Base-by-base conservation (phyloP, 2,113 vertebrate genomes). In the Scartelaos histophorus region DNA sequence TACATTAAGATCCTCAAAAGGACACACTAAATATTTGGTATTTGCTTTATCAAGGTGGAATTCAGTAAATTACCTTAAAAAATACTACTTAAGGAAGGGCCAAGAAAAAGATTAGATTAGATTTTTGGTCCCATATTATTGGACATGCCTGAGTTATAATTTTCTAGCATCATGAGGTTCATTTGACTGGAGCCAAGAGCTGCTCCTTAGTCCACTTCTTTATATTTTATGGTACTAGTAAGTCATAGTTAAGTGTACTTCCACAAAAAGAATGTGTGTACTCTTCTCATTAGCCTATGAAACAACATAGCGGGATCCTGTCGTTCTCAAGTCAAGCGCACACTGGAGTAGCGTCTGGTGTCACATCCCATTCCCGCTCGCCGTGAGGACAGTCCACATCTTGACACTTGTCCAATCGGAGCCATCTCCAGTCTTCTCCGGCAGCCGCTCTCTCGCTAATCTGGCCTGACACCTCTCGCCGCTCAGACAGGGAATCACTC, bases 351-450 rank as follows among this genome's bases (percentile, higher is more conserved):
- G 78, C 82, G 79, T 75, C 76, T 62, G 47, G 75, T 88, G 90
- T 91, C 90, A 90, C 87, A 83, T 91, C 83, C 87, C 82, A 90
- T 90, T 86, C 81, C 84, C 86, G 82, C 87, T 88, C 81, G 80
- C 78, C 79, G 85, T 74, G 80, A 90, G 83, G 85, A 82, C 82
- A 62, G 87, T 92, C 88, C 87, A 84, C 34, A 69, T 66, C 78
- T 71, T 89, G 91, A 91, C 90, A 87, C 83, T 90, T 82, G 87
- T 92, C 89, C 90, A 90, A 90, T 91, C 89, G 78, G 47, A 82
- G 81, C 80, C 80, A 82, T 81, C 84, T 87, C 82, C 67, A 75
- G 74, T 84, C 72, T 69, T 80, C 66, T 85, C 82, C 85, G 84
- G 79, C 84, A 78, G 85, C 88, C 71, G 78, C 81, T 61, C 24